These are phyloP conservation scores for Tokudaia tokunoshimensis DNA, from an alignment of 2,797 vertebrate species.

Conservation along the genomic window DNA sequence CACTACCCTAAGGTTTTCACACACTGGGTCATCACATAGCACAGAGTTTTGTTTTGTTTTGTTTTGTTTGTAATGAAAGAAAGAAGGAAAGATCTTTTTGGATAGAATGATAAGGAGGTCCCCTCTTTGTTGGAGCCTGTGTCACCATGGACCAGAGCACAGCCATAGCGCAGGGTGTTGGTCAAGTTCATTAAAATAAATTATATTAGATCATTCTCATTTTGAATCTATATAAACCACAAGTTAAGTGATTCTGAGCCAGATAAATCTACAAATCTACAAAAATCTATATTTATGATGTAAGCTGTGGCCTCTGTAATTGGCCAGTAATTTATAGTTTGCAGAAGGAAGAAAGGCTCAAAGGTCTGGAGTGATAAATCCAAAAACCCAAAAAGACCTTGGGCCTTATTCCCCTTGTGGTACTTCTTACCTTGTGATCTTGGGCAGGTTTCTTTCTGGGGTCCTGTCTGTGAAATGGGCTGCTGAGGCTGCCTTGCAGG, in stretches of 20 bases:
- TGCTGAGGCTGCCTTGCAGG: neutral
- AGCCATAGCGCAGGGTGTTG: neutral
- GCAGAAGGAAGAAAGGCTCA: constrained; percentile 50
- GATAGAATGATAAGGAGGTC: neutral
- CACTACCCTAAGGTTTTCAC: neutral
- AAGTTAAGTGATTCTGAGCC: constrained; percentile 73
- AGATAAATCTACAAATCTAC: constrained; percentile 70
- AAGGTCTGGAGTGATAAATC: neutral
- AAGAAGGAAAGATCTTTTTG: constrained; percentile 19
- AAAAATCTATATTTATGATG: constrained; percentile 71
- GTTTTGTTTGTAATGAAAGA: neutral
- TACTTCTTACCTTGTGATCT: constrained; percentile 25
- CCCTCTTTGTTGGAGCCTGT: neutral
- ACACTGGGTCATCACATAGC: neutral
- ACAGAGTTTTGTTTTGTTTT: neutral
- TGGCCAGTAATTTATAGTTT: constrained; percentile 73
- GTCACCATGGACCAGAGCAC: neutral
- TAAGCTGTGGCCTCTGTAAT: constrained; percentile 64
- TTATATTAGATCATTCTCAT: constrained; percentile 68
- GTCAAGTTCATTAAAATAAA: constrained; percentile 67
- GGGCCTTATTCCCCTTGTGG: neutral
- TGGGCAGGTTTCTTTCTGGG: neutral
- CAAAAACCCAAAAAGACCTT: neutral
- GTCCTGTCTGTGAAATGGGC: neutral
- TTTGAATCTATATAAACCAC: constrained; percentile 67